A percentile compares a stretch with the other conserved stretches of the same genome.
Conservation (phyloP, 2,113 vertebrate species). For the Rhinopomastus cyanomelas region DNA sequence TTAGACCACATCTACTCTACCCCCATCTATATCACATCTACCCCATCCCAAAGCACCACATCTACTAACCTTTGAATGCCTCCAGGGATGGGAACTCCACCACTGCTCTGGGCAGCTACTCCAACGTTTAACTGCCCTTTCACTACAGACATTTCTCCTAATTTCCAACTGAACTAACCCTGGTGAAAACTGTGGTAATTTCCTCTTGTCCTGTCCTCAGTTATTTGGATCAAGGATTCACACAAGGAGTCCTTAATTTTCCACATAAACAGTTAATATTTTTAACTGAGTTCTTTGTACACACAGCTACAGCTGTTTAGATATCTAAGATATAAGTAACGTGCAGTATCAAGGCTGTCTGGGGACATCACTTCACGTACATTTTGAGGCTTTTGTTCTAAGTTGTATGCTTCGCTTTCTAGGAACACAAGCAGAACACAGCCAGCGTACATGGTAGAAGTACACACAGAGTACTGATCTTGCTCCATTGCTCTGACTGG, state of each 20-base stretch:
- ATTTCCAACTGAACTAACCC: too few relatives aligned
- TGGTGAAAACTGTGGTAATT: too few relatives aligned
- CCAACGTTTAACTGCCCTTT: too few relatives aligned
- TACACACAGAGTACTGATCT: neutral
- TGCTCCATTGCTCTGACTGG: neutral
- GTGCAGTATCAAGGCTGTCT: neutral
- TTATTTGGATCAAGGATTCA: neutral
- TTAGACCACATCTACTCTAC: too few relatives aligned
- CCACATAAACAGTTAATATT: neutral
- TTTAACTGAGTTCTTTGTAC: neutral
- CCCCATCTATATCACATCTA: too few relatives aligned
- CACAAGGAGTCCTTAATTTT: neutral
- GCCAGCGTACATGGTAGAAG: neutral
- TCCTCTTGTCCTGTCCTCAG: too few relatives aligned
- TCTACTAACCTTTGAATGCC: too few relatives aligned
- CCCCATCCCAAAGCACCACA: too few relatives aligned
- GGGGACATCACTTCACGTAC: neutral
- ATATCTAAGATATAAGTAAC: neutral
- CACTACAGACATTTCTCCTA: too few relatives aligned
- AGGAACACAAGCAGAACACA: conserved; percentile 1
- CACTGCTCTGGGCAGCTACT: too few relatives aligned
- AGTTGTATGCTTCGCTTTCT: neutral
- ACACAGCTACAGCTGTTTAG: neutral
- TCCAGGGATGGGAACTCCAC: too few relatives aligned
- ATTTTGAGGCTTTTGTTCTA: neutral